A percentile compares a stretch with the other conserved stretches of the same genome.
Evolutionary conservation across 2,888 invertebrate species (phyloP).

Genomic region (Aleiodes alternator): DNA sequence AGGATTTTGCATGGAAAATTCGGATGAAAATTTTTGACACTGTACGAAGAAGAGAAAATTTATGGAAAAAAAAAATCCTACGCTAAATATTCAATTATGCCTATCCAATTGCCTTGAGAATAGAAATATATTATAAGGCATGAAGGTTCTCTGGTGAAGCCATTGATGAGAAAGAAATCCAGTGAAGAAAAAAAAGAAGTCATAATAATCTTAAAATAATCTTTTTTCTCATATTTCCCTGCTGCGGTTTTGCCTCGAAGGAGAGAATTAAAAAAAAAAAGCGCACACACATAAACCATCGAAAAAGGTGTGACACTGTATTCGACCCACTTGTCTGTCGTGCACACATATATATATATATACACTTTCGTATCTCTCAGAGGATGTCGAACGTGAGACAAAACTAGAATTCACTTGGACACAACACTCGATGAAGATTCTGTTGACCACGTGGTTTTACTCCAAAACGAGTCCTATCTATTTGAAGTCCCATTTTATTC

Average conservation of each 20-base stretch:
- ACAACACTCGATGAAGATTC: neutral
- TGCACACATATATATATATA: constrained; percentile 8
- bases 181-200: neutral
- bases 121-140: neutral
- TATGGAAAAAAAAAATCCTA: no score
- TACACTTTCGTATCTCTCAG: constrained; percentile 55
- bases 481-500: neutral
- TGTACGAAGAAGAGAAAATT: no score
- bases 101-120: no score
- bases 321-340: constrained; percentile 50
- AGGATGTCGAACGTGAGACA: constrained; percentile 31
- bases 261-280: constrained; percentile 9
- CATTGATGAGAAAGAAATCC: constrained; percentile 3
- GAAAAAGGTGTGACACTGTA: constrained; percentile 29
- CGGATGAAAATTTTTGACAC: no score
- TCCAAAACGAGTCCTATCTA: neutral
- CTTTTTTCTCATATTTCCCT: constrained; percentile 12
- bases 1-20: no score
- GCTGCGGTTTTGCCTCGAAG: constrained; percentile 7
- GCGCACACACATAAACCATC: constrained; percentile 12
- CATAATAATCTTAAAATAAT: constrained; percentile 2
- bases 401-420: constrained; percentile 17
- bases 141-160: constrained; percentile 18
- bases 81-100: no score
- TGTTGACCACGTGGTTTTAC: neutral